Percentiles rank a stretch among this genome's conserved stretches.
Evolutionary conservation across 2,797 vertebrate genomes (phyloP).

Genomic region (Anguilla megastoma): DNA sequence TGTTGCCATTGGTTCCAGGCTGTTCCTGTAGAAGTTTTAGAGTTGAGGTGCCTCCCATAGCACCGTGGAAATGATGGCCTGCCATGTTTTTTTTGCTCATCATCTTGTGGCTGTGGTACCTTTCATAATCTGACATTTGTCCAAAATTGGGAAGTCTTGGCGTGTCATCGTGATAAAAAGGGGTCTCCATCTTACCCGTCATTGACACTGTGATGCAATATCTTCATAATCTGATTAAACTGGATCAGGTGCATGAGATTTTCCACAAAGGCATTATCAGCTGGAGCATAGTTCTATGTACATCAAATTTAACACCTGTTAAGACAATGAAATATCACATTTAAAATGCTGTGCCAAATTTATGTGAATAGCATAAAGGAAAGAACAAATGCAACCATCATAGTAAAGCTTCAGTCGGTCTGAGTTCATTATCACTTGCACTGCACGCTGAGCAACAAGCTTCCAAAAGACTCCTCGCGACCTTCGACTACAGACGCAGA

Average conservation of each 20-base stretch:
- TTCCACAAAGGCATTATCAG: slow-evolving; percentile 46
- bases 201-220: slow-evolving; percentile 50
- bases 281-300: slow-evolving; percentile 53
- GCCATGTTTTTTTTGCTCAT: slow-evolving; percentile 69
- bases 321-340: slow-evolving; percentile 19
- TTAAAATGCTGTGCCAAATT: neutral
- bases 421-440: neutral
- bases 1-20: slow-evolving; percentile 51
- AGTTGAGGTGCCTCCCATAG: slow-evolving; percentile 36
- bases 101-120: slow-evolving; percentile 70
- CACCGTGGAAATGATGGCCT: slow-evolving; percentile 56
- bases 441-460: neutral
- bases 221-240: slow-evolving; percentile 67
- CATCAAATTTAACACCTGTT: slow-evolving; percentile 46
- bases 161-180: slow-evolving; percentile 76
- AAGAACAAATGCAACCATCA: neutral
- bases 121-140: slow-evolving; percentile 68
- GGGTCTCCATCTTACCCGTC: slow-evolving; percentile 72
- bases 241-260: slow-evolving; percentile 51
- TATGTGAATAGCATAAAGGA: neutral
- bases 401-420: neutral
- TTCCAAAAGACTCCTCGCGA: slow-evolving; percentile 14
- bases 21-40: slow-evolving; percentile 52
- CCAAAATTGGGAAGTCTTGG: slow-evolving; percentile 59
- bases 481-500: slow-evolving; percentile 3